These are phyloP conservation scores for Marmota monax DNA, from an alignment of 2,113 vertebrate species.

Conservation along the genomic window DNA sequence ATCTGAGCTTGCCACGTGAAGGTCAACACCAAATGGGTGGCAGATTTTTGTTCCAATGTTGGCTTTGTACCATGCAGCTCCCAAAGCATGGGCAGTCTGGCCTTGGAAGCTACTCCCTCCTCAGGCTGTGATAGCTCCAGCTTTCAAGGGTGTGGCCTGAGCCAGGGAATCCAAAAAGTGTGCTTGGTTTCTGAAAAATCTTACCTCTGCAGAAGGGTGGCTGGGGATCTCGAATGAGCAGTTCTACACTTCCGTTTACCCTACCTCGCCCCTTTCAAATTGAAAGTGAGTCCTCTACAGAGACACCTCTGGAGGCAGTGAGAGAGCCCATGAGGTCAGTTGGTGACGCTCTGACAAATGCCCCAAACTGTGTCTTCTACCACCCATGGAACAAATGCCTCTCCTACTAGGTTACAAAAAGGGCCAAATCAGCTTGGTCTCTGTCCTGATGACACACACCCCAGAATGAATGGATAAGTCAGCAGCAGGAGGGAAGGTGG, in stretches of 20 bases:
- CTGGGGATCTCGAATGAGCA: background rate
- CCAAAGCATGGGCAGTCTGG: fast-evolving
- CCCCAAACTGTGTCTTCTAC: background rate
- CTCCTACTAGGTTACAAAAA: background rate
- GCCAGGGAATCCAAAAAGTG: background rate
- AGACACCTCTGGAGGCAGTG: background rate
- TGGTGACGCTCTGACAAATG: background rate
- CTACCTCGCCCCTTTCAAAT: background rate
- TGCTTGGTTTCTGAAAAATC: background rate
- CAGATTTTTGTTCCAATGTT: background rate
- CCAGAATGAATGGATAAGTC: fast-evolving
- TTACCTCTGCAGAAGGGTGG: background rate
- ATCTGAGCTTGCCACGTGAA: background rate
- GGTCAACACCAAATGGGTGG: background rate
- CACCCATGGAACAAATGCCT: background rate
- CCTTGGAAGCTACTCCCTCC: background rate
- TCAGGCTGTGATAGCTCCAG: too few relatives aligned
- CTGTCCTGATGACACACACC: background rate
- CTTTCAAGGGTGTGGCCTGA: background rate
- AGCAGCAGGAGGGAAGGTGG: background rate
- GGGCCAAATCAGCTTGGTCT: background rate
- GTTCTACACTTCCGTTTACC: background rate
- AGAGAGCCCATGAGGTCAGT: fast-evolving
- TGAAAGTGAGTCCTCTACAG: background rate
- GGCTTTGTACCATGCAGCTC: fast-evolving